Evolutionary conservation across 2,888 invertebrate species (phyloP).

Genomic region (Archips xylosteana): DNA sequence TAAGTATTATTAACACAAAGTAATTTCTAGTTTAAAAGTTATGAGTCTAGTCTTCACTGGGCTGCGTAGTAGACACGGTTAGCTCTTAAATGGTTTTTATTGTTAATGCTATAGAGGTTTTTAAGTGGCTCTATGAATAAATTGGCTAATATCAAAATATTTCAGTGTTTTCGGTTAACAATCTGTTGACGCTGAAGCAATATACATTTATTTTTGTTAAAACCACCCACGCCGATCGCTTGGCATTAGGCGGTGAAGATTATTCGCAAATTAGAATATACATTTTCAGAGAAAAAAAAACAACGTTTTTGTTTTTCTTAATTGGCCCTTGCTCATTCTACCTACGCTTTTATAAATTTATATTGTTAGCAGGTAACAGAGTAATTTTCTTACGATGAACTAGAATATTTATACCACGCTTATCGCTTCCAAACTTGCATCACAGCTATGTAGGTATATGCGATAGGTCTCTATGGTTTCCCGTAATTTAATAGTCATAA

Average conservation of each 20-base stretch:
- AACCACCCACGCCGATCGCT: slow-evolving; percentile 14
- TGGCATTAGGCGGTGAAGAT: neutral
- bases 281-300: neutral
- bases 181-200: slow-evolving; percentile 3
- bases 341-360: neutral
- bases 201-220: slow-evolving; percentile 8
- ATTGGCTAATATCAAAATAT: slow-evolving; percentile 22
- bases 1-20: too few species aligned
- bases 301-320: neutral
- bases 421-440: too few species aligned
- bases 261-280: slow-evolving; percentile 20
- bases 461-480: too few species aligned
- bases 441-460: too few species aligned
- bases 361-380: too few species aligned
- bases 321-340: neutral
- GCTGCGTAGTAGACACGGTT: too few species aligned
- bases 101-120: neutral
- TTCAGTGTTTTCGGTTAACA: neutral
- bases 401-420: too few species aligned
- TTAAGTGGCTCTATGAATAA: neutral
- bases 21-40: too few species aligned
- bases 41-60: too few species aligned
- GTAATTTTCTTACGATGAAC: too few species aligned
- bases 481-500: too few species aligned
- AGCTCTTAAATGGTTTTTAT: neutral